These are phyloP conservation scores for Eristalis pertinax DNA, from an alignment of 2,888 invertebrate genomes.

Conservation along the genomic window DNA sequence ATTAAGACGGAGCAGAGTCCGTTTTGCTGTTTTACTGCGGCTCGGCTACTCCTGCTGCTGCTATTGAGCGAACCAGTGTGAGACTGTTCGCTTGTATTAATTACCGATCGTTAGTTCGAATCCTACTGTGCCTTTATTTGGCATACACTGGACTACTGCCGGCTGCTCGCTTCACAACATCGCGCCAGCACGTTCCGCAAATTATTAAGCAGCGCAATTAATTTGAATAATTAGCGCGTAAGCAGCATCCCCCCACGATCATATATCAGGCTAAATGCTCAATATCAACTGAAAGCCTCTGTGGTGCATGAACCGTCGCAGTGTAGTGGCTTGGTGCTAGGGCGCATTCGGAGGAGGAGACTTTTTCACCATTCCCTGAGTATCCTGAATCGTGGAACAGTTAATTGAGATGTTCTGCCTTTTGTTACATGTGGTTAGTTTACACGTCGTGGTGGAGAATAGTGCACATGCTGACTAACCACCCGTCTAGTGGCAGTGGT, in stretches of 20 bases:
- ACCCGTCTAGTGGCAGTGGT: not conserved
- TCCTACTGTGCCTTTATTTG: conserved; percentile 73
- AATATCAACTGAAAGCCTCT: conserved; percentile 62
- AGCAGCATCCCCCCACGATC: conserved; percentile 72
- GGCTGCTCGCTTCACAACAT: conserved; percentile 20
- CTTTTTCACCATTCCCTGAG: not conserved
- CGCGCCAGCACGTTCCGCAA: conserved; percentile 63
- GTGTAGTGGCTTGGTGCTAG: conserved; percentile 43
- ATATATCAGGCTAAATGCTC: conserved; percentile 70
- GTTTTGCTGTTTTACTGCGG: conserved; percentile 52
- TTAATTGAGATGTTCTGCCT: conserved; percentile 74
- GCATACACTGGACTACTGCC: conserved; percentile 34
- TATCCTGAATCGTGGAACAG: conserved; percentile 52
- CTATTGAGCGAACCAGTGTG: conserved; percentile 43
- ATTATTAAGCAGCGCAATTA: conserved; percentile 74
- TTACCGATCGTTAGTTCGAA: conserved; percentile 73
- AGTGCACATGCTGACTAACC: conserved; percentile 55
- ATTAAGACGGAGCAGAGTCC: conserved; percentile 68
- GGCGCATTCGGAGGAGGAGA: not conserved
- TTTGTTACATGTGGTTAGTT: conserved; percentile 72
- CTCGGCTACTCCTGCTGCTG: not conserved
- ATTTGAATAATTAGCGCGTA: conserved; percentile 74
- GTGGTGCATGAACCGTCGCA: conserved; percentile 39
- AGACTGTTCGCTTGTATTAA: conserved; percentile 73
- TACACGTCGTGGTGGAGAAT: conserved; percentile 61